Evolutionary conservation across 2,888 invertebrate species (phyloP), one percentile per base, ranked within the genome.

Genomic region (Epirrhoe tristata): DNA sequence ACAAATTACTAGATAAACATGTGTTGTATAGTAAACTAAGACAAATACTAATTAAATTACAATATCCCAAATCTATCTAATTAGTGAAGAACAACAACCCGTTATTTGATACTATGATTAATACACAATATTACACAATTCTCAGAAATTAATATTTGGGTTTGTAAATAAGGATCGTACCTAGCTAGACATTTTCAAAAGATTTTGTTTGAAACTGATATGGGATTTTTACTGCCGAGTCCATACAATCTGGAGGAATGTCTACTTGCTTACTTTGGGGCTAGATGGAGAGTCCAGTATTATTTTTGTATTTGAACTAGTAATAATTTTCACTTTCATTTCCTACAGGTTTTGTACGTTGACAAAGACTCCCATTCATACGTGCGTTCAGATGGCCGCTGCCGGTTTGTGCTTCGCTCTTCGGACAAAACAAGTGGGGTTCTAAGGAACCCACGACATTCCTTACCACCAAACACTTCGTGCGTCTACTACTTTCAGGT

Each of bases 401-500:
- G 97, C 85, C 96, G 97, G 81, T 97, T 97, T 88, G 94, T 96
- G 69, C 93, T 97, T 53, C 96, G 96, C 67, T 96, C 96, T 48
- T 96, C 96, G 79, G 96, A 97, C 81, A 95, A 95, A 80, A 95
- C 96, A 50, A 95, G 96, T 71, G 97, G 97, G 5, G 94, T 96
- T 57, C 85, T 97, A 59, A 95, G 96, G 81, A 97, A 96, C 84
- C 97, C 97, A 2, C 92, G 95, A 57, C 97, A 97, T 85, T 96
- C 97, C 0, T 89, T 97, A 64, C 97, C 97, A 0, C 96, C 97
- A 1, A 97, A 97, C 87, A 97, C 97, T 0, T 97, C 97, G 6
- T 97, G 97, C 84, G 95, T 96, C 69, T 97, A 97, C 86, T 96
- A 96, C 82, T 97, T 97, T 82, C 94, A 94, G 86, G 67, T 66